Conservation (phyloP, 23 tunicate species). For the Botrylloides violaceus region DNA sequence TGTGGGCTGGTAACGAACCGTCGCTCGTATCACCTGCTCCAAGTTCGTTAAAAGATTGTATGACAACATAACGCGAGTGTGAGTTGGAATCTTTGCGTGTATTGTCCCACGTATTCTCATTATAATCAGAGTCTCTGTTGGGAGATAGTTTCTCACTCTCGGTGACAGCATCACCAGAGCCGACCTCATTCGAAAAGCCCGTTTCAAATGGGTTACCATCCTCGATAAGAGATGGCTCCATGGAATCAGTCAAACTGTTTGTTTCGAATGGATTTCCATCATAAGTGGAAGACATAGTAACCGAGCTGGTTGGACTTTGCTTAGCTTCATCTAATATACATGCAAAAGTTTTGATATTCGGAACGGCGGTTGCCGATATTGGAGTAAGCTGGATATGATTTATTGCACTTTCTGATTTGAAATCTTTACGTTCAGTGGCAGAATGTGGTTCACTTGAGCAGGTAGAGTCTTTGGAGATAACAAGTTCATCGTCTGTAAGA, state of each 20-base stretch:
- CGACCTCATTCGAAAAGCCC: not conserved
- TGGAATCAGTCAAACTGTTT: not conserved
- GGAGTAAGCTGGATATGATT: not conserved
- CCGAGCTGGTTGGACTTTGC: not conserved
- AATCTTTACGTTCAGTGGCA: not conserved
- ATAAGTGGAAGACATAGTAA: not conserved
- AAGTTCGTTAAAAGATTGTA: not conserved
- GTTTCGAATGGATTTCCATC: too few relatives aligned
- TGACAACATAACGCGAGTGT: not conserved
- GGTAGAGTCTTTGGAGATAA: not conserved
- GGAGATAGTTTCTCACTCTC: too few relatives aligned
- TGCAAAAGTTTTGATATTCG: not conserved
- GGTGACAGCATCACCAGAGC: too few relatives aligned
- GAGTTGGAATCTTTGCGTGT: not conserved
- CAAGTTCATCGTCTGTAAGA: not conserved
- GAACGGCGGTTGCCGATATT: not conserved
- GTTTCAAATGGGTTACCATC: not conserved
- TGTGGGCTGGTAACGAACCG: not conserved
- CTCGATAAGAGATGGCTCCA: not conserved
- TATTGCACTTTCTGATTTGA: constrained; percentile 19
- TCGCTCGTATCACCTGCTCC: not conserved
- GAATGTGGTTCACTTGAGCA: not conserved
- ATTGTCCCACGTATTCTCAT: not conserved
- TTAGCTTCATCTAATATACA: not conserved
- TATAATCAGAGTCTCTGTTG: not conserved